Evolutionary conservation across 1,140 invertebrate species (phyloP).

Genomic region (Papilio xuthus): DNA sequence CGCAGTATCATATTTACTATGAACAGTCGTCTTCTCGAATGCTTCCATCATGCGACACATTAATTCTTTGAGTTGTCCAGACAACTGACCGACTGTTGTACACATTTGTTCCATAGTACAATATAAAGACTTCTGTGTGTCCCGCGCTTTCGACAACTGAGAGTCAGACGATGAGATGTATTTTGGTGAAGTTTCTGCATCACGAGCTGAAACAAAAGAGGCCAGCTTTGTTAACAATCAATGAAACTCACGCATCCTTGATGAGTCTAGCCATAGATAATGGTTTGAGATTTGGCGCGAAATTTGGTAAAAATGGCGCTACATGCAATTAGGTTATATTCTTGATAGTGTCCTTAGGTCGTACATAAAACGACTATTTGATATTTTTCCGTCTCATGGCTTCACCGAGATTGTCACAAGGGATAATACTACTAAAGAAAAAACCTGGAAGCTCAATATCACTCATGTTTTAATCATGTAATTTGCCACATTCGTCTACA

Average conservation of each 20-base stretch:
- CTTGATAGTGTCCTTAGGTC: too few relatives aligned
- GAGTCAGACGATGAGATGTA: conserved; percentile 30
- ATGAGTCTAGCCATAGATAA: too few relatives aligned
- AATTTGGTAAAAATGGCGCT: too few relatives aligned
- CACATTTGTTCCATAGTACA: conserved; percentile 33
- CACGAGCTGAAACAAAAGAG: conserved; percentile 3
- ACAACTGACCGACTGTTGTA: conserved; percentile 9
- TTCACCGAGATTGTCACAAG: too few relatives aligned
- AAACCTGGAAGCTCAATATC: too few relatives aligned
- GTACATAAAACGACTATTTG: too few relatives aligned
- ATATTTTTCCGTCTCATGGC: too few relatives aligned
- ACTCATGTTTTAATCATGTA: too few relatives aligned
- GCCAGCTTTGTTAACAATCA: not conserved
- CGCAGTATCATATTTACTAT: conserved; percentile 4
- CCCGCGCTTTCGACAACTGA: conserved; percentile 9
- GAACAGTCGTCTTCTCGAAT: conserved; percentile 23
- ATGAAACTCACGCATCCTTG: not conserved
- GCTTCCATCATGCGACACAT: conserved; percentile 33
- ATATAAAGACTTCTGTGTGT: conserved; percentile 28
- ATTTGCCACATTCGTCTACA: too few relatives aligned
- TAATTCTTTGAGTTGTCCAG: conserved; percentile 22
- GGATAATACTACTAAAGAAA: too few relatives aligned
- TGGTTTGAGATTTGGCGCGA: too few relatives aligned
- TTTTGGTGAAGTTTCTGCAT: conserved; percentile 24
- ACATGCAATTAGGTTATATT: too few relatives aligned